These are phyloP conservation scores for Cryptophagus acutangulus DNA, from an alignment of 2,888 invertebrate genomes.

Conservation along the genomic window DNA sequence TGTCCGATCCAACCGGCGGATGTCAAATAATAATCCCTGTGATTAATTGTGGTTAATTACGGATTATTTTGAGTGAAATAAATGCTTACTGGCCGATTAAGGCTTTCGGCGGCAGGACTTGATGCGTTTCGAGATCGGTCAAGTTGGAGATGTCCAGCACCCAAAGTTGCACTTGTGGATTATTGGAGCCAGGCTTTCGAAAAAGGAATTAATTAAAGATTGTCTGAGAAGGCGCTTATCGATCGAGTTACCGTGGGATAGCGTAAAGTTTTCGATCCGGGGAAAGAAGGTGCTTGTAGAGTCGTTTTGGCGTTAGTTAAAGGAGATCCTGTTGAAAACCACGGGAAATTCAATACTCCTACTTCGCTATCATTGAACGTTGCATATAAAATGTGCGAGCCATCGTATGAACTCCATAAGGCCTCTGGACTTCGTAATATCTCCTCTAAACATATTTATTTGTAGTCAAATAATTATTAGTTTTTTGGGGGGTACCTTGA, in stretches of 20 bases:
- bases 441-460: constrained; percentile 64
- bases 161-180: constrained; percentile 80
- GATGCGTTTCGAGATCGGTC: constrained; percentile 58
- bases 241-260: constrained; percentile 74
- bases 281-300: constrained; percentile 58
- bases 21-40: constrained; percentile 87
- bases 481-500: constrained; percentile 62
- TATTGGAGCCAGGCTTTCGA: constrained; percentile 73
- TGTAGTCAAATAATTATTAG: background rate
- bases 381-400: constrained; percentile 77
- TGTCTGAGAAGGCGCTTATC: no score
- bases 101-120: constrained; percentile 68
- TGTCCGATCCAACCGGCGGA: constrained; percentile 86
- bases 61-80: background rate
- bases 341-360: constrained; percentile 72
- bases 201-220: constrained; percentile 3
- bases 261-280: constrained; percentile 71
- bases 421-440: constrained; percentile 76
- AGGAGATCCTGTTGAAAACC: constrained; percentile 68
- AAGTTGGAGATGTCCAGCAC: constrained; percentile 70
- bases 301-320: constrained; percentile 55
- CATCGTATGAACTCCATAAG: constrained; percentile 81
- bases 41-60: constrained; percentile 25
- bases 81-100: constrained; percentile 74
- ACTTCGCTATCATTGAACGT: constrained; percentile 81